Conservation (phyloP, 2,797 vertebrate species). For the Pangasius larnaudii region DNA sequence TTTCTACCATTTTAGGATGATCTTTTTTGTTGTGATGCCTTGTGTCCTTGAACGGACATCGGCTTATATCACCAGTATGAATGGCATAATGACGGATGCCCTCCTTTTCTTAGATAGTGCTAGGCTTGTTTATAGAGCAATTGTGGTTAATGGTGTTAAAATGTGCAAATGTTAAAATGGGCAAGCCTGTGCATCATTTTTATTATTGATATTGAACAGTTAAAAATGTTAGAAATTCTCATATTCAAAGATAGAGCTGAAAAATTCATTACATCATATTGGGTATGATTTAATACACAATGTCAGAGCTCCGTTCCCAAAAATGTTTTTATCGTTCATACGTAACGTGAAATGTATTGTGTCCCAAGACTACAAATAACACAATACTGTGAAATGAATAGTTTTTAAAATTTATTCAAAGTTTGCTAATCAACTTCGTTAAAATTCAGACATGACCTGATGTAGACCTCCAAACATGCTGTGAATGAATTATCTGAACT, state of each 20-base stretch:
- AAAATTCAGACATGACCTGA: background rate
- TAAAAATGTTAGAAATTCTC: background rate
- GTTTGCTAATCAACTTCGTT: background rate
- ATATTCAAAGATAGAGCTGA: background rate
- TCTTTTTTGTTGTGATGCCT: background rate
- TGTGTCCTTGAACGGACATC: background rate
- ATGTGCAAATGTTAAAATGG: background rate
- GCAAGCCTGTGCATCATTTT: background rate
- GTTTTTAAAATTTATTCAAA: background rate
- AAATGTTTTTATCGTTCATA: background rate
- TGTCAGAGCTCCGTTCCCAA: background rate
- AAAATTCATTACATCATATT: background rate
- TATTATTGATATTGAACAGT: background rate
- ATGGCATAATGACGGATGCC: background rate
- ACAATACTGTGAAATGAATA: no score
- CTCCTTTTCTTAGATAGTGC: background rate
- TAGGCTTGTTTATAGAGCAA: background rate
- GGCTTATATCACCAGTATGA: background rate
- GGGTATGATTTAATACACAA: background rate
- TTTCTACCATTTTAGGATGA: background rate
- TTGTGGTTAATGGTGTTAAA: background rate
- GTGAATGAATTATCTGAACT: conserved; percentile 19
- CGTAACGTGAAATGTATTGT: background rate
- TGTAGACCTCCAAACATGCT: background rate
- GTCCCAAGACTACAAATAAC: background rate